Evolutionary conservation across 2,888 invertebrate species (phyloP), one percentile per base, ranked within the genome.

Genomic region (Hemistola chrysoprasaria): DNA sequence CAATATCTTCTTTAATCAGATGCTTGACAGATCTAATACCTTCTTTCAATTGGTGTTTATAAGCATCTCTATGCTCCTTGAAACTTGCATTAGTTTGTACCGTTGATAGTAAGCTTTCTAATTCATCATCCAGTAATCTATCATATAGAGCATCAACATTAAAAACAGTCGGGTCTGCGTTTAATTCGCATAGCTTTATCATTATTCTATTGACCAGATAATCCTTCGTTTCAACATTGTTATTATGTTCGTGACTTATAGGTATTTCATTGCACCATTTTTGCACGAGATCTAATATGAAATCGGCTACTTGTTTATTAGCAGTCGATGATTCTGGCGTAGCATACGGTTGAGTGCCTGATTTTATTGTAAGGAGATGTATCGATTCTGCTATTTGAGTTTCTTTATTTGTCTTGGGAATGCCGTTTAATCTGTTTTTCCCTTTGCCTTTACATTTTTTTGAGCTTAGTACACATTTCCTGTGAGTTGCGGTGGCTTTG

Each of bases 181-280:
- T 75, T 0, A 82, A 49, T 59, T 80, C 75, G 37, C 65, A 71
- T 16, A 81, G 62, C 61, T 75, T 75, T 9, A 69, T 68, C 1
- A 78, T 56, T n/a, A 82, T 65, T 66, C 66, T 72, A 6, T 65
- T 68, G 4, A 53, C 54, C 29, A 77, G 28, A 9, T 67, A 56
- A 11, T 73, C 69, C 59, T 54, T 71, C 3, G 71, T 48, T n/a
- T n/a, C n/a, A n/a, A n/a, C n/a, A n/a, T n/a, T n/a, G n/a, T n/a
- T 51, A 22, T 50, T 47, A 48, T 42, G 34, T 16, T 70, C 69
- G 40, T 48, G 50, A 11, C 49, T 32, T 0, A 81, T 29, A 3
- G 74, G 78, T 26, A 83, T 30, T 44, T 64, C 44, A n/a, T 60
- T 41, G 44, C 79, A 78, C 82, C 82, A 82, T 2, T 16, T 16